These are phyloP conservation scores for Osmerus mordax DNA, from an alignment of 2,113 vertebrate genomes.

Conservation along the genomic window DNA sequence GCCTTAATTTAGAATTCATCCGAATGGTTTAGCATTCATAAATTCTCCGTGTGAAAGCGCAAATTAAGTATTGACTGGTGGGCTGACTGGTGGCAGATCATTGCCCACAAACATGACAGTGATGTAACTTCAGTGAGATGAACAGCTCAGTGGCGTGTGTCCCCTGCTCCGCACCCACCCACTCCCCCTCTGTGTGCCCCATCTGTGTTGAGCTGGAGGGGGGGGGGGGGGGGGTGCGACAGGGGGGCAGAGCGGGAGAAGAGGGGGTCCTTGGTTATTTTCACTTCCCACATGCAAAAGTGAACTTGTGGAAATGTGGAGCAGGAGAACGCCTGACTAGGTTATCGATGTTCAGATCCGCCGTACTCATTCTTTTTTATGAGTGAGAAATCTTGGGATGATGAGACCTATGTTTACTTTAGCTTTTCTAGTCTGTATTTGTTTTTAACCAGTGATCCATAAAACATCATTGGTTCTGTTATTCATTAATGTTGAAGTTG, in stretches of 20 bases:
- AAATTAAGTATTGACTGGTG: conserved; percentile 11
- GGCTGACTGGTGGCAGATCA: conserved; percentile 2
- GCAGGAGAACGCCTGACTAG: background rate
- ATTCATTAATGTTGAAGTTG: too few species aligned
- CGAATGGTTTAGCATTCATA: background rate
- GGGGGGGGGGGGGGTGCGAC: background rate
- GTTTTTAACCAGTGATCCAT: too few species aligned
- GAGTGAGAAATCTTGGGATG: too few species aligned
- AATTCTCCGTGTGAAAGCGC: conserved; percentile 1
- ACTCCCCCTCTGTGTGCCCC: conserved; percentile 19
- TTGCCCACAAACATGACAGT: conserved; percentile 20
- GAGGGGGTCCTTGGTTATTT: background rate
- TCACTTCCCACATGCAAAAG: conserved; percentile 12
- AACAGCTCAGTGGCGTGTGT: conserved; percentile 25
- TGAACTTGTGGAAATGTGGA: conserved; percentile 13
- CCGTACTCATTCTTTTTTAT: too few species aligned
- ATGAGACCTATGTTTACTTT: too few species aligned
- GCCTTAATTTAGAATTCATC: too few species aligned
- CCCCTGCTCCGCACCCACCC: background rate
- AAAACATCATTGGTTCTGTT: too few species aligned
- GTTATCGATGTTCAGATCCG: too few species aligned
- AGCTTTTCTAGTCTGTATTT: too few species aligned
- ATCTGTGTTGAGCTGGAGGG: conserved; percentile 4
- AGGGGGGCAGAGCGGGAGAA: conserved; percentile 5
- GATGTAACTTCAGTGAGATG: conserved; percentile 38